Conservation (phyloP, 2,888 invertebrate species). For the Ariolimax columbianus region DNA sequence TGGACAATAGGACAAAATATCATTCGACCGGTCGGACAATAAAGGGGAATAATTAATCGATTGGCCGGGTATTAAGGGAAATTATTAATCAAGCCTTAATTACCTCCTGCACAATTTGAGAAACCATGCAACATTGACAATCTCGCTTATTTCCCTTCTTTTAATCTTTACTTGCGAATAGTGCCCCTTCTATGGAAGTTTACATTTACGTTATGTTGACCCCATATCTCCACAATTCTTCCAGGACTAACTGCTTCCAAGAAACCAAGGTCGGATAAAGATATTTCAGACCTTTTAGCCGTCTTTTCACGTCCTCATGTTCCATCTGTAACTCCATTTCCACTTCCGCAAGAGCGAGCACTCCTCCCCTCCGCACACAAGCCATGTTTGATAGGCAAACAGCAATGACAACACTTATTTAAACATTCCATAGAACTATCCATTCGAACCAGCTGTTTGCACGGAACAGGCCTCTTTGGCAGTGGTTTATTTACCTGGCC, state of each 20-base stretch:
- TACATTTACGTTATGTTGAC: no score
- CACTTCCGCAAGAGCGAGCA: neutral
- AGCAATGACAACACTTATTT: slow-evolving; percentile 6
- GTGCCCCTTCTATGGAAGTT: no score
- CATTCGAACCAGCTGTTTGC: slow-evolving; percentile 6
- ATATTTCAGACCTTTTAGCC: neutral
- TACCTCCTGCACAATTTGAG: no score
- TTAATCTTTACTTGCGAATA: no score
- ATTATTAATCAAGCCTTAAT: no score
- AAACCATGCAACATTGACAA: no score
- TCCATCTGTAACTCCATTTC: neutral
- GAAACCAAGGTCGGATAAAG: neutral
- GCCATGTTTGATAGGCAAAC: slow-evolving; percentile 23
- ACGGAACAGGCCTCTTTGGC: slow-evolving; percentile 16
- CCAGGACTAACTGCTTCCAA: neutral
- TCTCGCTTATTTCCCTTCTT: no score
- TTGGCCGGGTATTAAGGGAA: no score
- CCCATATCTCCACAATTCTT: no score
- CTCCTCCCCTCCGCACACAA: neutral
- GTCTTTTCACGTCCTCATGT: neutral
- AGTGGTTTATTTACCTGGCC: neutral
- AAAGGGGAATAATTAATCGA: no score
- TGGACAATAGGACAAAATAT: no score
- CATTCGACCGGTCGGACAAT: no score
- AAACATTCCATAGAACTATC: neutral